Conservation (phyloP, 2,888 invertebrate species). For the Thymelicus acteon region DNA sequence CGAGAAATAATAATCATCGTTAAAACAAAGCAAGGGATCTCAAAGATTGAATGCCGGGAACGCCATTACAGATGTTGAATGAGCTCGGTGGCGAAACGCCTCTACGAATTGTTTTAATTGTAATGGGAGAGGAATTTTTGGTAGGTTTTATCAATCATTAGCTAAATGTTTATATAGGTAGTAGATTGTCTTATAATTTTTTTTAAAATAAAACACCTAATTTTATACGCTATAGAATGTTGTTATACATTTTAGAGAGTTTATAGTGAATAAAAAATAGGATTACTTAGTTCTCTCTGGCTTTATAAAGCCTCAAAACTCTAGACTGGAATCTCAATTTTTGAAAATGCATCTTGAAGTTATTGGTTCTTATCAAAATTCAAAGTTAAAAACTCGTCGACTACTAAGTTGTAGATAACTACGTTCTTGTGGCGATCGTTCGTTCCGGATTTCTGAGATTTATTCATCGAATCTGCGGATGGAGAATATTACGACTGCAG, state of each 20-base stretch:
- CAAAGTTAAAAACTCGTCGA: background rate
- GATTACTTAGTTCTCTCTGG: too few species aligned
- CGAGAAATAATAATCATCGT: slow-evolving; percentile 59
- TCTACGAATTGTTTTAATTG: slow-evolving; percentile 29
- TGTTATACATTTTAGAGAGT: too few species aligned
- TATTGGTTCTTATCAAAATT: background rate
- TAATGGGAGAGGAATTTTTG: slow-evolving; percentile 18
- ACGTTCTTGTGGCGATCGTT: slow-evolving; percentile 48
- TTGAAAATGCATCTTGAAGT: background rate
- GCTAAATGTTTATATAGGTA: too few species aligned
- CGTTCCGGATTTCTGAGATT: slow-evolving; percentile 53
- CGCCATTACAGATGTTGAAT: slow-evolving; percentile 63
- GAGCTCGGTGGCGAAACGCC: slow-evolving; percentile 33
- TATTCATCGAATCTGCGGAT: slow-evolving; percentile 58
- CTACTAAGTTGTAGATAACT: slow-evolving; percentile 42
- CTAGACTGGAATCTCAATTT: background rate
- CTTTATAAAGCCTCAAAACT: too few species aligned
- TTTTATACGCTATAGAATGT: too few species aligned
- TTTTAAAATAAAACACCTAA: too few species aligned
- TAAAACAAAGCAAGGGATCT: slow-evolving; percentile 64
- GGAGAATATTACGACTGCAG: slow-evolving; percentile 59
- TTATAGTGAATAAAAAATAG: too few species aligned
- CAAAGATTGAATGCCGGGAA: slow-evolving; percentile 63
- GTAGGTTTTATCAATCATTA: slow-evolving; percentile 11
- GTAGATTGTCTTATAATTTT: too few species aligned